These are phyloP conservation scores for Acleris holmiana DNA, from an alignment of 2,888 invertebrate species.

Conservation along the genomic window DNA sequence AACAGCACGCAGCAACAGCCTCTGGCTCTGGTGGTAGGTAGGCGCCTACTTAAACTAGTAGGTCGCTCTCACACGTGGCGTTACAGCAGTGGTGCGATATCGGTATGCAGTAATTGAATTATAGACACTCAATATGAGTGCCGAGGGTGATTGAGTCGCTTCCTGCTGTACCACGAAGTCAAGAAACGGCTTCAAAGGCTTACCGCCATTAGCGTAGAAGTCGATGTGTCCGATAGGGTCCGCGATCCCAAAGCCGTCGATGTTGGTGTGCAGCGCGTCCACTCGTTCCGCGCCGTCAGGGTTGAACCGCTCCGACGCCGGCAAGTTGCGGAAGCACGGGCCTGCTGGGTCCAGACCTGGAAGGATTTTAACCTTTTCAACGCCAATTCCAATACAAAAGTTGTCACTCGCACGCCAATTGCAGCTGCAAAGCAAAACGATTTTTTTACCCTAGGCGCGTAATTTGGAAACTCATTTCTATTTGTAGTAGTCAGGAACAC, in stretches of 20 bases:
- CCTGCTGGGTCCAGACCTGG: conserved; percentile 74
- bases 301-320: conserved; percentile 59
- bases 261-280: conserved; percentile 72
- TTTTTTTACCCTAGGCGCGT: too few species aligned
- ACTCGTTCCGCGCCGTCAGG: conserved; percentile 60
- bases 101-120: neutral
- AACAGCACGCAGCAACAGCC: too few species aligned
- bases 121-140: too few species aligned
- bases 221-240: conserved; percentile 70
- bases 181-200: neutral
- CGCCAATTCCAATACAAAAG: neutral
- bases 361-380: neutral
- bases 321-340: conserved; percentile 72
- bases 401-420: neutral
- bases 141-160: too few species aligned
- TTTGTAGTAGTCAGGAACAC: too few species aligned
- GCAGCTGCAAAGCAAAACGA: too few species aligned
- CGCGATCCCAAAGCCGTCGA: conserved; percentile 75
- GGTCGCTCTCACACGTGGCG: too few species aligned
- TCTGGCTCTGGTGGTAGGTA: too few species aligned
- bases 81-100: too few species aligned
- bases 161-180: too few species aligned
- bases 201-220: conserved; percentile 76
- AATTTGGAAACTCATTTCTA: too few species aligned
- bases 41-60: too few species aligned